phyloP scores from a whole-genome alignment of 2,888 invertebrate genomes.

The Lacanobia oleracea region DNA sequence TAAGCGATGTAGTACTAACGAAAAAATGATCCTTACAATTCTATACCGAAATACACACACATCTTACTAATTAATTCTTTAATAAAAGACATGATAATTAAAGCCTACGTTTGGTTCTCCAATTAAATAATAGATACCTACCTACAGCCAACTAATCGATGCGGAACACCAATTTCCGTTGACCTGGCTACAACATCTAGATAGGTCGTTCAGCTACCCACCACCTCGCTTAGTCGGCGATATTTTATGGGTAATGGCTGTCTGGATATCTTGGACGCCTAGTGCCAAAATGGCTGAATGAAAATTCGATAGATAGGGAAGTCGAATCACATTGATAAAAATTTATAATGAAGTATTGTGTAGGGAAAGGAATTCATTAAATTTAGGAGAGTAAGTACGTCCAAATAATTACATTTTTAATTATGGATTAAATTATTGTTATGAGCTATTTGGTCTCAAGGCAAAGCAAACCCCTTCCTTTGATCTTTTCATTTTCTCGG shows the following conservation, averaged over 20 bases:
- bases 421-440: too few species aligned
- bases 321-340: not conserved
- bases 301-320: slow-evolving; percentile 6
- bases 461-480: too few species aligned
- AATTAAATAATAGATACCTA: slow-evolving; percentile 52
- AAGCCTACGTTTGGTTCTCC: slow-evolving; percentile 16
- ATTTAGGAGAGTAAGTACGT: too few species aligned
- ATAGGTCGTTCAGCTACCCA: slow-evolving; percentile 38
- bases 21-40: too few species aligned
- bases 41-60: too few species aligned
- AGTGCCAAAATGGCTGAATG: slow-evolving; percentile 29
- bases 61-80: too few species aligned
- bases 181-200: slow-evolving; percentile 52
- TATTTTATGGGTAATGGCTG: slow-evolving; percentile 45
- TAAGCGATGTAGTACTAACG: too few species aligned
- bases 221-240: slow-evolving; percentile 37
- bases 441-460: too few species aligned
- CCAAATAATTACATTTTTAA: too few species aligned
- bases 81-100: not conserved
- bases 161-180: slow-evolving; percentile 35
- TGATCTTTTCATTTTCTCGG: too few species aligned
- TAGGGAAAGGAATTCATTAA: not conserved
- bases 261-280: slow-evolving; percentile 18
- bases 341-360: not conserved
- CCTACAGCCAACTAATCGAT: slow-evolving; percentile 18